A percentile compares a stretch with the other conserved stretches of the same genome.
Conservation (phyloP, 2,113 vertebrate species). For the Orcinus orca region DNA sequence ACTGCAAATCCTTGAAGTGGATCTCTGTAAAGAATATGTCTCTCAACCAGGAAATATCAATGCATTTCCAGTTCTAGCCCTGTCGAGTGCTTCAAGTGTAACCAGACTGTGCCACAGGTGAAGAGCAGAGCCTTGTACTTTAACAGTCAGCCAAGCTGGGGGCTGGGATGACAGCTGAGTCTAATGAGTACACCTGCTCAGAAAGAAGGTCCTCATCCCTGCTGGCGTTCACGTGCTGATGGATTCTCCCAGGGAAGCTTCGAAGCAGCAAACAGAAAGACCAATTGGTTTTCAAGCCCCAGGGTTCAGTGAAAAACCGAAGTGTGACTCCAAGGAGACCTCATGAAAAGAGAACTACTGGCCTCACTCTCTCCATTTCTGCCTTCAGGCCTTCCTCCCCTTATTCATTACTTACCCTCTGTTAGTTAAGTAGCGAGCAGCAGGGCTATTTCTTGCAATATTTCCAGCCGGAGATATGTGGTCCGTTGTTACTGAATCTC, state of each 20-base stretch:
- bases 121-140: background rate
- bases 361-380: background rate
- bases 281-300: background rate
- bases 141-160: background rate
- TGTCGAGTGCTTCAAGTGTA: background rate
- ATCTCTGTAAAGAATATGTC: background rate
- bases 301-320: background rate
- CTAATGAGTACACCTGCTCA: background rate
- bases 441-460: conserved; percentile 95
- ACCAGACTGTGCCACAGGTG: background rate
- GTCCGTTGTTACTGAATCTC: conserved; percentile 98
- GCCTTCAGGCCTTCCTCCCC: background rate
- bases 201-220: background rate
- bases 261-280: background rate
- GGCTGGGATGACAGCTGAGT: background rate
- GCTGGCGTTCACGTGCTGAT: background rate
- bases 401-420: conserved; percentile 86
- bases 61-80: background rate
- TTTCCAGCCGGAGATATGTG: conserved; percentile 99
- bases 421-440: conserved; percentile 92
- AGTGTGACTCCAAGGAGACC: background rate
- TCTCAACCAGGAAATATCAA: background rate
- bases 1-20: background rate
- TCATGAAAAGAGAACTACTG: background rate
- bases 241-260: background rate